Evolutionary conservation across 2,113 vertebrate genomes (phyloP), one percentile per base, ranked within the genome.

Genomic region (Pseudolaguvia tuberculata): DNA sequence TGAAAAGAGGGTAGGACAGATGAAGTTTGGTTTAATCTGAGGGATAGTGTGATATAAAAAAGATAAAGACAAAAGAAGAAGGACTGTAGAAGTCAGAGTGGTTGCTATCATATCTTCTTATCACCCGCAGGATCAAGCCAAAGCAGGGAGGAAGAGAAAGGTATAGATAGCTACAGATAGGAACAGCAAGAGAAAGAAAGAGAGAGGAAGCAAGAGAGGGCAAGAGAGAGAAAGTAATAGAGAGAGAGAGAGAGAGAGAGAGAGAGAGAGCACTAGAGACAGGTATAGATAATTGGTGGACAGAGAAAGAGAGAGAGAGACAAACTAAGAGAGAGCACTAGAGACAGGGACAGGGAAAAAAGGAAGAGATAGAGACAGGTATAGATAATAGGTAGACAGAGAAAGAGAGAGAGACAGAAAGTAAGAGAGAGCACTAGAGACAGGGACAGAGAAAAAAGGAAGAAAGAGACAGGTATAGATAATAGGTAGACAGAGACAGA

Each of bases 1-100:
- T 25, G 21, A 18, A 67, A 42, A 74, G 21, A 48, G 39, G 20
- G 35, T 13, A 18, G 52, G 2, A 42, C 15, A 70, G 56, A 73
- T 9, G 70, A 61, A 59, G 27, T 66, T 29, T 51, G 29, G 61
- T 51, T 50, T 51, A 42, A 65, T 79, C 39, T 18, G 67, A 14
- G 21, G 67, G 58, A 50, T 27, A 67, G 63, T 5, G 14, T 27
- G 63, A 67, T 50, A 45, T 7, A 50, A 50, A 67, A 14, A 29
- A 67, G 14, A 67, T 67, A 50, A 20, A 76, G 9, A 65, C 78
- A 13, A 13, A 14, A 67, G 67, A 29, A 50, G 23, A 29, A 50
- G 45, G 45, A 29, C 63, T 18, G n/a, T 4, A 65, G 39, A 17
- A 47, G 63, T 20, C 63, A 66, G 23, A 20, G 18, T 9, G 21